Base-by-base conservation (phyloP, 2,113 vertebrate genomes). In the Phyllopteryx taeniolatus region DNA sequence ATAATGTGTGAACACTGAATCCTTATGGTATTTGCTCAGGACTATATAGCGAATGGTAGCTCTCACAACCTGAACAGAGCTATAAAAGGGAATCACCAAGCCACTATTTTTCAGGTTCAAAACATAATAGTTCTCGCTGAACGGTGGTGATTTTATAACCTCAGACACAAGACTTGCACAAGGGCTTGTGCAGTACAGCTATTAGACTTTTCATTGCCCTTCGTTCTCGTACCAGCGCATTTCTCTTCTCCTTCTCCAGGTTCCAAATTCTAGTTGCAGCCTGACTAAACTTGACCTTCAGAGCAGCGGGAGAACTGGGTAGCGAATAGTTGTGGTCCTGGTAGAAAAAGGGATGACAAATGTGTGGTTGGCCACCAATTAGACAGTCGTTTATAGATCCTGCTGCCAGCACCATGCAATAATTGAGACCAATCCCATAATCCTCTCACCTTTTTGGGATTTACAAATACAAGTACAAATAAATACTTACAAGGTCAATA, bases 241-340 rank as follows among this genome's bases (percentile, higher is more conserved):
- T 79, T 42, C 53, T 70, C 53, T 35, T 57, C 68, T 56, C 33
- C 10, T 39, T 33, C 33, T 75, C 57, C 44, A 75, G 67, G 51
- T 46, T 62, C 60, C 63, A 49, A 60, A 75, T 22, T 20, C 60
- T 19, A 31, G 60, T 47, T 35, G 63, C 10, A 31, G 49, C 67
- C 51, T 42, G 44, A 9, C 22, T 63, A 10, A 75, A 47, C 43
- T 39, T 75, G 73, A 56, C 57, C 44, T 43, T 75, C 3, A 75
- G 14, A 69, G 2, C 46, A 31, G 6, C 11, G 10, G 44, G 73
- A 63, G 57, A 62, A 35, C 15, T 61, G 51, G 66, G 66, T n/a
- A 75, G 19, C 4, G 73, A 67, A 68, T 69, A 75, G n/a, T 8
- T 22, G 67, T 69, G 73, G 57, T 68, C 72, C 72, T 73, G 31